phyloP scores from a whole-genome alignment of 1,140 invertebrate species.

The Atta texana region DNA sequence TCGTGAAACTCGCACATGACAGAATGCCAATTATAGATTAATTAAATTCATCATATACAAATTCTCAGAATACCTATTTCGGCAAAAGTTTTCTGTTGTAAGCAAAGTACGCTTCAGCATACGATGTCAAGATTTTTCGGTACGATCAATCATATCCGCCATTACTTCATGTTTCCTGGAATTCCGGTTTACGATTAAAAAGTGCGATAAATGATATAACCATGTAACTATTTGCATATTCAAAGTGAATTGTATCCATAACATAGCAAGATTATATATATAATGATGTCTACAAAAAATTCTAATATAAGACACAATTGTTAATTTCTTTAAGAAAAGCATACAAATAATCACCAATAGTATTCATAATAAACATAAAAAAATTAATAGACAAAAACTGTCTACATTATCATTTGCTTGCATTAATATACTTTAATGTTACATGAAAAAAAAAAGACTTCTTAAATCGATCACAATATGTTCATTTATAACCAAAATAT shows the following conservation, averaged over 20 bases:
- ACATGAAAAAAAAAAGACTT: too few relatives aligned
- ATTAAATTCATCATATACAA: not conserved
- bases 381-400: not conserved
- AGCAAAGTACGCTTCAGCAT: not conserved
- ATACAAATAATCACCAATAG: not conserved
- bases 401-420: not conserved
- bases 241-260: not conserved
- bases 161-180: constrained; percentile 25
- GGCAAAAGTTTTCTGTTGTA: not conserved
- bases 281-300: not conserved
- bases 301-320: not conserved
- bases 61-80: constrained; percentile 31
- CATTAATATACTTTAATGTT: not conserved
- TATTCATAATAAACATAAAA: too few relatives aligned
- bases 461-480: too few relatives aligned
- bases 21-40: constrained; percentile 18
- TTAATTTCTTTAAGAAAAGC: not conserved
- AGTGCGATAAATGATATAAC: constrained; percentile 1
- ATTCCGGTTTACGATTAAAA: constrained; percentile 36
- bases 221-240: constrained; percentile 38
- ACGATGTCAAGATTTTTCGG: constrained; percentile 27
- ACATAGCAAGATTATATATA: not conserved
- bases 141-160: constrained; percentile 42
- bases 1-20: not conserved
- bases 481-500: too few relatives aligned